Base-by-base conservation (phyloP, 2,888 invertebrate genomes). In the Volucella zonaria region DNA sequence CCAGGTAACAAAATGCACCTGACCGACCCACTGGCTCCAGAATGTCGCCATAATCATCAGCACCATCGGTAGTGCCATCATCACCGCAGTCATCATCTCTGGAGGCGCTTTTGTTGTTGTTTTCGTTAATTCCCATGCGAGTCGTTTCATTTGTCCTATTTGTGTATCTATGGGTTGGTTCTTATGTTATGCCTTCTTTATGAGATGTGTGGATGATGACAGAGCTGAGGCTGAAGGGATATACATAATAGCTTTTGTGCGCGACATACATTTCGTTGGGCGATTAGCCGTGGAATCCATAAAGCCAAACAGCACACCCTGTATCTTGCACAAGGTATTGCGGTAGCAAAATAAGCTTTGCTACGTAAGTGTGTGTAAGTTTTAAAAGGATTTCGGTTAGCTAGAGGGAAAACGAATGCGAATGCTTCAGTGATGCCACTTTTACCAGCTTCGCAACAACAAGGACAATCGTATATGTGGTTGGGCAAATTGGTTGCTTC, bases 221-320 rank as follows among this genome's bases (percentile, higher is more conserved):
- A 23, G 40, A 45, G 11, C 56, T n/a, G 23, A 52, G n/a, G 3
- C 18, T 12, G 12, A 14, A 38, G 12, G 23, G n/a, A 49, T 31
- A 31, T 23, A 23, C 2, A 3, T 31, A 59, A 52, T 38, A 45
- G 61, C 67, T 52, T 76, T 54, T 52, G 51, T 79, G 66, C 54
- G 12, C 23, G n/a, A 11, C 18, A 45, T 45, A 56, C 42, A 43
- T 61, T 71, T 59, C 51, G 56, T 56, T 45, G 40, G 18, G 51
- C 70, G 52, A 70, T 81, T 76, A 70, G 76, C 58, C 18, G 14
- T 52, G 9, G 58, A 76, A 58, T 76, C 70, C 58, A 70, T 64
- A 76, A 74, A 47, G 81, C 56, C 75, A 52, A 70, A 81, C 76
- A 76, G 70, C 76, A 58, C 81, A 75, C n/a, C n/a, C 45, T n/a